A percentile compares a stretch with the other conserved stretches of the same genome.
Evolutionary conservation across 2,797 vertebrate species (phyloP).

Genomic region (Dallia pectoralis): DNA sequence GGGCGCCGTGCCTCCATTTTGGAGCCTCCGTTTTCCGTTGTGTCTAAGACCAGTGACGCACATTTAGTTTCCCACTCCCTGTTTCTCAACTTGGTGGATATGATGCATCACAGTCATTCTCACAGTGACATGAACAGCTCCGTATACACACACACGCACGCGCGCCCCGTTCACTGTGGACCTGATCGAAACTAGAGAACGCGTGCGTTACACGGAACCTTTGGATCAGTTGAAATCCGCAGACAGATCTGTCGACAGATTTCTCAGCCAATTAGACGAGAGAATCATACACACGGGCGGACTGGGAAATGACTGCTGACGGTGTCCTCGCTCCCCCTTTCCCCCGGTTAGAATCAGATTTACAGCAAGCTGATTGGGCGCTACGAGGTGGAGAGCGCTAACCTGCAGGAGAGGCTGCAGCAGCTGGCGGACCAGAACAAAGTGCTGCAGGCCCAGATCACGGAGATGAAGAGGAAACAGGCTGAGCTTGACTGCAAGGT

Average conservation of each 20-base stretch:
- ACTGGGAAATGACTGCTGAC: no score
- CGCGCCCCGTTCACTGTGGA: not conserved
- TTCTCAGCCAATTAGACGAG: no score
- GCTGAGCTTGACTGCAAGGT: conserved; percentile 93
- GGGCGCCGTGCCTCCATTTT: no score
- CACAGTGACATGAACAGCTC: not conserved
- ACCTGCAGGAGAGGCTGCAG: conserved; percentile 87
- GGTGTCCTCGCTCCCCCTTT: conserved; percentile 1
- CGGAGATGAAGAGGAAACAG: conserved; percentile 90
- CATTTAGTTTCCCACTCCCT: conserved; percentile 1
- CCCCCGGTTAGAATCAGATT: conserved; percentile 81
- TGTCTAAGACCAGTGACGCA: not conserved
- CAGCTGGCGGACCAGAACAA: conserved; percentile 87
- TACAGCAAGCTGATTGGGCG: conserved; percentile 85
- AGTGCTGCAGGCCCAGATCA: conserved; percentile 87
- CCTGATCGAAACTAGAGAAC: not conserved
- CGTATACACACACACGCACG: not conserved
- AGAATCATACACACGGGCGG: no score
- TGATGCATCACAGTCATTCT: not conserved
- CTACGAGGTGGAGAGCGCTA: conserved; percentile 83
- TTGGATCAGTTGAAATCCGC: no score
- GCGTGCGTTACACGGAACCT: no score
- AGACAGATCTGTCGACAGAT: no score
- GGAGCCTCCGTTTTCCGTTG: not conserved
- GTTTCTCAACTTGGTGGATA: not conserved